Evolutionary conservation across 2,888 invertebrate genomes (phyloP), one percentile per base, ranked within the genome.

Genomic region (Phragmatobia fuliginosa): DNA sequence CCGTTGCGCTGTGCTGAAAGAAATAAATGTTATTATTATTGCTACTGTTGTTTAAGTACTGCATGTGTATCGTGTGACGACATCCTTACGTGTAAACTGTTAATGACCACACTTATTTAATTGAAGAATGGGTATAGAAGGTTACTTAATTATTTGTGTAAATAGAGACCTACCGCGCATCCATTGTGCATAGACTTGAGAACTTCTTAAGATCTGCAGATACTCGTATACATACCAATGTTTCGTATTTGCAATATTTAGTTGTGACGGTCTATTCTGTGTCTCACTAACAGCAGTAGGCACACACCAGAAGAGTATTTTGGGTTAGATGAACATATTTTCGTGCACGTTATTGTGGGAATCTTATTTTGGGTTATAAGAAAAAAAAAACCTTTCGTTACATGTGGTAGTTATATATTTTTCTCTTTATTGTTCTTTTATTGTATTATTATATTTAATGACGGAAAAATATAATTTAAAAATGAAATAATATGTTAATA

Each of bases 1-100:
- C 45, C 32, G 62, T 74, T 68, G 70, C 62, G 67, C 66, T 71
- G 62, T 74, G 72, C 62, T 60, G 62, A 66, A 67, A 65, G 68
- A 63, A 66, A 64, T 68, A 67, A 75, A 73, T 74, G 71, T 79
- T 73, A 73, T 63, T 66, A 69, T 66, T 72, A 70, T 70, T 71
- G 78, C 71, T 67, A 70, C 49, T 74, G 58, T 67, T 28, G 25
- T 62, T 63, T 56, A 56, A 63, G 41, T 45, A 41, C 18, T 28
- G 25, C 7, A 25, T n/a, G n/a, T 25, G 14, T 16, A 28, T 28
- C 11, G 56, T 56, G 28, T 56, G 56, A 25, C 25, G 6, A 6
- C 25, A 56, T 56, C 14, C 25, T 28, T 56, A 56, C 5, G 25
- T 14, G 18, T n/a, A 2, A n/a, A 25, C 10, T 56, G 28, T 28